Base-by-base conservation (phyloP, 2,113 vertebrate genomes). In the Varanus salvator region DNA sequence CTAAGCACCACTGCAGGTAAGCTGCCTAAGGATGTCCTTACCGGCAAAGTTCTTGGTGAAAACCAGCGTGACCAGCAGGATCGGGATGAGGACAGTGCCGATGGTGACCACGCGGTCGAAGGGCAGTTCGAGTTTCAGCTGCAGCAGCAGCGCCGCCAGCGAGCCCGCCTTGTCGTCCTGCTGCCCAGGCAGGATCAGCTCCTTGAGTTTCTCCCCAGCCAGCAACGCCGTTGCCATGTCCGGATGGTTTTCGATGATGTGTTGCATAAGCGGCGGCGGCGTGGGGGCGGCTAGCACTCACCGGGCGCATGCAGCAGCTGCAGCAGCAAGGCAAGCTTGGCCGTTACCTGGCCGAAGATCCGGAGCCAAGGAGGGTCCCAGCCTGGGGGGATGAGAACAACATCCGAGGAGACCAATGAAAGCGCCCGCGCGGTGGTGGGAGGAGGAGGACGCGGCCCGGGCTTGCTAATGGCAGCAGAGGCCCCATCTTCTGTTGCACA, bases 221-320 rank as follows among this genome's bases (percentile, higher is more conserved):
- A 99, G 98, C 95, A 99, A 97, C 96, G 99, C 99, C 82, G 99
- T 99, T 97, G 99, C 99, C 99, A 99, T 99, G 98, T 99, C 99
- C 96, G 99, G 97, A 93, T 99, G 98, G 96, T 99, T 98, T 95
- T 99, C 98, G 94, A 99, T 97, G 96, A 99, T 98, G 97, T 99
- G 98, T 98, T 99, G 99, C 99, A 99, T 99, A 97, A 96, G 96
- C 96, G 76, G 95, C 92, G 72, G 93, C 7, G 54, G 85, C 92
- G 64, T 1, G 38, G 69, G 54, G 71, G 94, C 93, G 95, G 94
- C 92, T 90, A 93, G 80, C 74, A 83, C 87, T 93, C 91, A 64
- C 94, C 91, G 87, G 92, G 94, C 87, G 90, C 84, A 89, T 92
- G 91, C 87, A 60, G 92, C 87, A 84, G 80, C 87, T 82, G 91